Evolutionary conservation across 2,797 vertebrate species (phyloP).

Genomic region (Acestrorhynchus altus): DNA sequence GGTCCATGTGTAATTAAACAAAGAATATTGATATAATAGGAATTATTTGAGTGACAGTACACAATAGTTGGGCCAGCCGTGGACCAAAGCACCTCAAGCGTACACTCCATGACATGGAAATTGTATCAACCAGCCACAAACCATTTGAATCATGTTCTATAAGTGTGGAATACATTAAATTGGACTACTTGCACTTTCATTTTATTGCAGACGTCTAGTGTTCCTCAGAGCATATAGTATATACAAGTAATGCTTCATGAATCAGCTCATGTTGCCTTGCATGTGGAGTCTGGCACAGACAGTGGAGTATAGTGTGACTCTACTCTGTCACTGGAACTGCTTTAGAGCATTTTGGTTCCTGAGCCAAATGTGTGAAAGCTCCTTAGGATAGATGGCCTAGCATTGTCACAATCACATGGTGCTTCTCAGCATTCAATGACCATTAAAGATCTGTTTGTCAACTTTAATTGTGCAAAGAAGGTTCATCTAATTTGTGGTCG

Average conservation of each 20-base stretch:
- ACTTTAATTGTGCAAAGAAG: background rate
- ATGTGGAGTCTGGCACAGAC: slow-evolving; percentile 23
- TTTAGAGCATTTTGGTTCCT: background rate
- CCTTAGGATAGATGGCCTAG: slow-evolving; percentile 1
- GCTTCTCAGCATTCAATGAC: background rate
- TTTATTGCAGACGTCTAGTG: background rate
- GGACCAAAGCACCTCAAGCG: too few species aligned
- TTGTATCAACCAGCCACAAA: too few species aligned
- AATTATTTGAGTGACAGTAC: too few species aligned
- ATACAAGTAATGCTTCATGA: background rate
- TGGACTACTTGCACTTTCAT: background rate
- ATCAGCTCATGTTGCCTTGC: slow-evolving; percentile 10
- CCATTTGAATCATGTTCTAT: background rate
- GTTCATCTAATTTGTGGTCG: background rate
- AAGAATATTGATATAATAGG: too few species aligned
- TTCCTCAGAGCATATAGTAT: too few species aligned
- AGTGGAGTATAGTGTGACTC: slow-evolving; percentile 25
- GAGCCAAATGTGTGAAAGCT: slow-evolving; percentile 40
- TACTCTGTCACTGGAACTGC: slow-evolving; percentile 6
- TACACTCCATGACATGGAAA: too few species aligned
- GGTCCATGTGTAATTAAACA: too few species aligned
- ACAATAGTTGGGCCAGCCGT: too few species aligned
- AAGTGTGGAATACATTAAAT: background rate
- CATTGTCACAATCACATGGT: slow-evolving; percentile 1
- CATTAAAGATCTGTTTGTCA: too few species aligned